Conservation (phyloP, 1,140 invertebrate species). For the Cephus cinctus region DNA sequence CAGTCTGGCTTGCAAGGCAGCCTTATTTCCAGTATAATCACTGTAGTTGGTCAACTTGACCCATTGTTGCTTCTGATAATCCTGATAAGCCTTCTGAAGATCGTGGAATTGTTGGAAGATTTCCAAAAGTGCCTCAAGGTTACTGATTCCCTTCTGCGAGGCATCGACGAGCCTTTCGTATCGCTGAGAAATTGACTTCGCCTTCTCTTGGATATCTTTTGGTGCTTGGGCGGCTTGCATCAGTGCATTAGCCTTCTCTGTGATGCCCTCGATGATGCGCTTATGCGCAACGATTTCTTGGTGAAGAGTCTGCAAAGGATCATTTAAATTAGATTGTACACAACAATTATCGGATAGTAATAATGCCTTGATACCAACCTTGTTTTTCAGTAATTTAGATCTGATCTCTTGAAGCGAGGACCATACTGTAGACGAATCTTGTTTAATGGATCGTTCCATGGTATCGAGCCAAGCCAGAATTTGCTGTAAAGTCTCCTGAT, state of each 20-base stretch:
- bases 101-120: conserved; percentile 83
- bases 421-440: conserved; percentile 69
- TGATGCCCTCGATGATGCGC: conserved; percentile 82
- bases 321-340: conserved; percentile 12
- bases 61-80: conserved; percentile 86
- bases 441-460: conserved; percentile 78
- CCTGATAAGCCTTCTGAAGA: conserved; percentile 79
- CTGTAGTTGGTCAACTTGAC: conserved; percentile 74
- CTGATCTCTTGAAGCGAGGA: conserved; percentile 81
- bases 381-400: conserved; percentile 83
- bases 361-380: too few species aligned
- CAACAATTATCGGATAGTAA: too few species aligned
- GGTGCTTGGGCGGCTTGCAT: conserved; percentile 63
- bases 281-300: conserved; percentile 92
- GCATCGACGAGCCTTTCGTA: conserved; percentile 70
- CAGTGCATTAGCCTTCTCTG: conserved; percentile 80
- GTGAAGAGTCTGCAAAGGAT: conserved; percentile 61
- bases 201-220: conserved; percentile 66
- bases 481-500: conserved; percentile 82
- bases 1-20: conserved; percentile 70
- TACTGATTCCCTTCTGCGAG: conserved; percentile 64
- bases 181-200: conserved; percentile 68
- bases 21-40: conserved; percentile 81
- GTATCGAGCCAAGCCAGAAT: conserved; percentile 82
- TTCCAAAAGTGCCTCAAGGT: conserved; percentile 73